These are phyloP conservation scores for Pristiophorus japonicus DNA, from an alignment of 2,113 vertebrate species.

Conservation along the genomic window DNA sequence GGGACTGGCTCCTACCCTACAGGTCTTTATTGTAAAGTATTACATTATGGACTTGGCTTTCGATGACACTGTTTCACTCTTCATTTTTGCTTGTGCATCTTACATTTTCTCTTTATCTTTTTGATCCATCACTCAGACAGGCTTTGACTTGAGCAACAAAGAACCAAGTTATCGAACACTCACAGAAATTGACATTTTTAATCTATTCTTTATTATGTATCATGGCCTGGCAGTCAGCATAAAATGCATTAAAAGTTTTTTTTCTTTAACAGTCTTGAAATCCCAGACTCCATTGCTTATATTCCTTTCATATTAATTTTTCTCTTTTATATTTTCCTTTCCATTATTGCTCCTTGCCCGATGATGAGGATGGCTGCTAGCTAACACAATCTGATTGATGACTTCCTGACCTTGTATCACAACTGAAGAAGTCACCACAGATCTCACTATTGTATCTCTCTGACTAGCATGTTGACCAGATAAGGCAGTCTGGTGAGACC, in stretches of 20 bases:
- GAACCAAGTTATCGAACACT: constrained; percentile 70
- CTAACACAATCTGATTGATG: constrained; percentile 38
- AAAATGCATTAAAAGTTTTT: constrained; percentile 64
- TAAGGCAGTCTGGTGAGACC: not conserved
- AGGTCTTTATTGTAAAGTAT: constrained; percentile 69
- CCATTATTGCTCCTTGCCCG: constrained; percentile 5
- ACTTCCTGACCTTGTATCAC: not conserved
- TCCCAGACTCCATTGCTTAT: constrained; percentile 64
- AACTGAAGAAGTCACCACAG: not conserved
- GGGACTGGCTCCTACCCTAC: constrained; percentile 71
- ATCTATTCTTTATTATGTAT: constrained; percentile 73
- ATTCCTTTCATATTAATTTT: constrained; percentile 65
- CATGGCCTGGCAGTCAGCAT: constrained; percentile 62
- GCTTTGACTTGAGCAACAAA: constrained; percentile 77
- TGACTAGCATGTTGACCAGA: not conserved
- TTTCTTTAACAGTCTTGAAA: constrained; percentile 56
- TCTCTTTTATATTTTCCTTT: constrained; percentile 71
- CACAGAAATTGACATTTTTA: constrained; percentile 82
- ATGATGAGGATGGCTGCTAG: constrained; percentile 44
- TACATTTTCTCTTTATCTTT: constrained; percentile 72
- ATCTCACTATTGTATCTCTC: not conserved
- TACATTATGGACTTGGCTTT: constrained; percentile 64
- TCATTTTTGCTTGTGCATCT: constrained; percentile 60
- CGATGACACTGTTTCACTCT: constrained; percentile 58
- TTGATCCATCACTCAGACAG: constrained; percentile 90